Conservation (phyloP, 1,140 invertebrate genomes). For the Macrocentrus cingulum region DNA sequence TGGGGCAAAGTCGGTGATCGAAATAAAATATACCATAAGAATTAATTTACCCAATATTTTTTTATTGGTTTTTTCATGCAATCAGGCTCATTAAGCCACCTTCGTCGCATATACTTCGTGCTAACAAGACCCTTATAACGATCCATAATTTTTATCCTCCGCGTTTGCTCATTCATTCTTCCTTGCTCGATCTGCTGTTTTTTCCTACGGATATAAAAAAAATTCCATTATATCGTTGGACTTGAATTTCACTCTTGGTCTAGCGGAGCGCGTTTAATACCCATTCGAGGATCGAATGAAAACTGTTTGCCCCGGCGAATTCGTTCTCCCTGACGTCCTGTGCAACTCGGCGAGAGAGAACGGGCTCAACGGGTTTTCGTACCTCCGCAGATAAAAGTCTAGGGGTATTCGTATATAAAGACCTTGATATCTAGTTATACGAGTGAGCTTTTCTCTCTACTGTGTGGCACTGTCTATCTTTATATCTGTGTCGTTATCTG, state of each 20-base stretch:
- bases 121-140: constrained; percentile 15
- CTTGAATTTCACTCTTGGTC: constrained; percentile 14
- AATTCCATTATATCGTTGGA: constrained; percentile 12
- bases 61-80: background rate
- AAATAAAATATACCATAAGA: too few relatives aligned
- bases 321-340: background rate
- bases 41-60: background rate
- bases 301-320: constrained; percentile 14
- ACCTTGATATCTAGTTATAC: background rate
- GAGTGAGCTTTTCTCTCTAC: constrained; percentile 5
- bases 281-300: constrained; percentile 9
- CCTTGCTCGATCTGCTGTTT: background rate
- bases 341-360: background rate
- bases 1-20: too few relatives aligned
- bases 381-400: background rate
- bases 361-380: background rate
- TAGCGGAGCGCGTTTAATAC: constrained; percentile 16
- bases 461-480: background rate
- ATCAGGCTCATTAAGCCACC: background rate
- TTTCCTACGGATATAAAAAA: background rate
- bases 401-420: background rate
- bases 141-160: constrained; percentile 14
- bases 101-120: background rate
- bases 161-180: background rate
- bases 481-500: background rate